phyloP scores from a whole-genome alignment of 1,140 invertebrate genomes.

The Trinorchestia longiramus region DNA sequence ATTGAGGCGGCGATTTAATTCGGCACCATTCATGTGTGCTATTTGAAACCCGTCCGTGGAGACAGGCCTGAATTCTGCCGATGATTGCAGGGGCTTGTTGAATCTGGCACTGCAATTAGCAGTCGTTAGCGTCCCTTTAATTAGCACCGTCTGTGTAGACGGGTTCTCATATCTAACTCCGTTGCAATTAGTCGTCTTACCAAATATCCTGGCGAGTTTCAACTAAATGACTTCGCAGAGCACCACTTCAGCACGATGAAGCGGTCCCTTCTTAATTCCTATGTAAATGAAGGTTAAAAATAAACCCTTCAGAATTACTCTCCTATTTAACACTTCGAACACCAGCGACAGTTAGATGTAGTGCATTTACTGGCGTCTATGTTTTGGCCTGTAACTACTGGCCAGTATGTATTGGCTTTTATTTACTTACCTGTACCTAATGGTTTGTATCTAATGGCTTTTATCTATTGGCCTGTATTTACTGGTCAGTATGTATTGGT shows the following conservation, averaged over 20 bases:
- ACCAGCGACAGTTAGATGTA: too few relatives aligned
- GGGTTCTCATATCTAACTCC: neutral
- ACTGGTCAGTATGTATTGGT: too few relatives aligned
- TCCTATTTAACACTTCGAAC: neutral
- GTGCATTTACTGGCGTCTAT: too few relatives aligned
- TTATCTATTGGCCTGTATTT: too few relatives aligned
- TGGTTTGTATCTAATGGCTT: too few relatives aligned
- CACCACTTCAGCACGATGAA: neutral
- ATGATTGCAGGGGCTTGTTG: neutral
- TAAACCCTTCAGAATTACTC: neutral
- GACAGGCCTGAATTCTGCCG: neutral
- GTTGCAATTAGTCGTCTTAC: neutral
- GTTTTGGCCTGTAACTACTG: too few relatives aligned
- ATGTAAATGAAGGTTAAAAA: neutral
- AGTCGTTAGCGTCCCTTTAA: conserved; percentile 39
- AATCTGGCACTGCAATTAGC: conserved; percentile 32
- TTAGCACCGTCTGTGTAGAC: neutral
- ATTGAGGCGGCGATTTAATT: neutral
- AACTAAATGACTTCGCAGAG: neutral
- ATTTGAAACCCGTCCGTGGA: neutral
- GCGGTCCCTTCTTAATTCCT: neutral
- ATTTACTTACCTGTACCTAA: too few relatives aligned
- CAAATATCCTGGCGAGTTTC: conserved; percentile 13
- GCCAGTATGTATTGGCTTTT: too few relatives aligned
- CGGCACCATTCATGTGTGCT: neutral